These are phyloP conservation scores for Papilio xuthus DNA, from an alignment of 1,140 invertebrate species.

Conservation along the genomic window DNA sequence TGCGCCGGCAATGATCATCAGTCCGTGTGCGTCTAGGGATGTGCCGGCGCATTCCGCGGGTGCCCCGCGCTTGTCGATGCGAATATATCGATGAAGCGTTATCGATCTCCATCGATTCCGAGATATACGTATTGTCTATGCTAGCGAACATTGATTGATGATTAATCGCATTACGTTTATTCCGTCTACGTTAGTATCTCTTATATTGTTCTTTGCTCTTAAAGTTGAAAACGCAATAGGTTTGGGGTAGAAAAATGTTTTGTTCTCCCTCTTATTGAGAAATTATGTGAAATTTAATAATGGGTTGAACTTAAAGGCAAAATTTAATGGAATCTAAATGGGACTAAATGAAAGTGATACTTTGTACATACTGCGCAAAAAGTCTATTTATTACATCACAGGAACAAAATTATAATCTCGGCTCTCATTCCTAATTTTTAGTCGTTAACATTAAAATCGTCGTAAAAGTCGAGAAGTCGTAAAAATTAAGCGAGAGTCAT, in stretches of 20 bases:
- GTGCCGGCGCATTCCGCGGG: conserved; percentile 61
- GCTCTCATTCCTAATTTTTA: conserved; percentile 31
- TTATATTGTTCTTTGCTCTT: not conserved
- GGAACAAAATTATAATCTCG: conserved; percentile 27
- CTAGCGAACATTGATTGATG: conserved; percentile 46
- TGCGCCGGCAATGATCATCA: conserved; percentile 80
- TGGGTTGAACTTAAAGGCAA: not conserved
- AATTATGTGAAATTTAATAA: not conserved
- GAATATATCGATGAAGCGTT: conserved; percentile 53
- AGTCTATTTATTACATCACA: not conserved
- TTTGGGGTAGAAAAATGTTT: not conserved
- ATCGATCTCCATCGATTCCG: conserved; percentile 52
- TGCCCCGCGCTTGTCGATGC: conserved; percentile 57
- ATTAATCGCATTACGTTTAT: conserved; percentile 35
- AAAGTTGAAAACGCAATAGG: not conserved
- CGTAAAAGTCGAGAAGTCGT: conserved; percentile 57
- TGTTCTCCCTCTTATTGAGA: not conserved
- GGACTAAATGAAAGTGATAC: too few species aligned
- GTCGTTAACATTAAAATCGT: conserved; percentile 47
- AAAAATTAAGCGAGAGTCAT: conserved; percentile 64
- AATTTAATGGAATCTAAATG: not conserved
- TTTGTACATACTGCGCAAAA: not conserved
- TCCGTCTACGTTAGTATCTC: not conserved
- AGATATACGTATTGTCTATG: conserved; percentile 44
- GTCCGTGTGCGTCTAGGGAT: conserved; percentile 76